Evolutionary conservation across 2,888 invertebrate genomes (phyloP).

Genomic region (Caenorhabditis doughertyi): DNA sequence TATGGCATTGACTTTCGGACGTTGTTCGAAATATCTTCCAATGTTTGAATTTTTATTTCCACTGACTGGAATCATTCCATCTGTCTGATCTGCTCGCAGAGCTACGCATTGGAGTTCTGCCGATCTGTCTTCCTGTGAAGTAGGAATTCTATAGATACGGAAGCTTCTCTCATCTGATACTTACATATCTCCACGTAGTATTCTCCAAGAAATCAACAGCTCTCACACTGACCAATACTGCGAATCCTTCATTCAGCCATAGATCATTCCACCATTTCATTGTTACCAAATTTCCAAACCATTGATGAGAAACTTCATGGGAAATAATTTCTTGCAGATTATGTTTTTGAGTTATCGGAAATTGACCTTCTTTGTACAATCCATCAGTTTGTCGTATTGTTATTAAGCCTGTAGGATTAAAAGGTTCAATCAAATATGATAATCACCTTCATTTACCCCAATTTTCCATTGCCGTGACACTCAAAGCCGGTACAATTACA

Average conservation of each 20-base stretch:
- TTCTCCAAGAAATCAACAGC: constrained; percentile 66
- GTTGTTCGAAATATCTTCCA: not conserved
- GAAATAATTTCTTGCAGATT: constrained; percentile 57
- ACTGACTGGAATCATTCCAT: constrained; percentile 33
- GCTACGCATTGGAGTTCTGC: constrained; percentile 54
- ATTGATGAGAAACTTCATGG: constrained; percentile 79
- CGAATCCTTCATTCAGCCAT: constrained; percentile 80
- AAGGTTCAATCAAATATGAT: not conserved
- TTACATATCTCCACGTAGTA: constrained; percentile 66
- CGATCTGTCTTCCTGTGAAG: constrained; percentile 49
- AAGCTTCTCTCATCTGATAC: too few relatives aligned
- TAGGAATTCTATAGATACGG: not conserved
- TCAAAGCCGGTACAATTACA: constrained; percentile 71
- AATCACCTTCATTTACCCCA: constrained; percentile 70
- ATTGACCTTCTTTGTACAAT: constrained; percentile 52
- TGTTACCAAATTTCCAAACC: constrained; percentile 81
- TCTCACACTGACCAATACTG: constrained; percentile 67
- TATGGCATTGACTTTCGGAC: constrained; percentile 20
- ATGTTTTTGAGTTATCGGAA: constrained; percentile 49
- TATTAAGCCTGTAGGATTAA: constrained; percentile 46
- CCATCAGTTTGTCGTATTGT: constrained; percentile 58
- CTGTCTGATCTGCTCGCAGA: constrained; percentile 48
- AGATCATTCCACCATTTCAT: constrained; percentile 81
- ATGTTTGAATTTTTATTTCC: constrained; percentile 17
- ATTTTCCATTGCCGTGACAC: constrained; percentile 80